Evolutionary conservation across 1,140 invertebrate genomes (phyloP), one percentile per base, ranked within the genome.

Genomic region (Tenebrio molitor): DNA sequence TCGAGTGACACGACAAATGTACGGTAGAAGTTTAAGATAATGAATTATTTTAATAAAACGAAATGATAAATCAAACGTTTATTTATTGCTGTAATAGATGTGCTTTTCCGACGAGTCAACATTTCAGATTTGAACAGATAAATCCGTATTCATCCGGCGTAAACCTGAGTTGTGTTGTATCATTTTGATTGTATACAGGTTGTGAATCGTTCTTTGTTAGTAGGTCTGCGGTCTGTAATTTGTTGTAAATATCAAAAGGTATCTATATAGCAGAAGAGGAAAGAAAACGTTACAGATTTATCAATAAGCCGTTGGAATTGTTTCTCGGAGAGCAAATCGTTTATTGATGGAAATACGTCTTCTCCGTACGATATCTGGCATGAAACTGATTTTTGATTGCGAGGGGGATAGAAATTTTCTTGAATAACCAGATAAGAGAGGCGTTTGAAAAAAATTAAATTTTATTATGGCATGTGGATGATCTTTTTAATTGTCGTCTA

Each of bases 401-500:
- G n/a, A n/a, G 44, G 7, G 6, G 17, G 19, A 50, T 19, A 50
- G 12, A 50, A 50, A 8, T 8, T 50, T 14, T 46, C 14, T 46
- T 14, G 44, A 33, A 33, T 33, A 33, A 33, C 4, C 29, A 33
- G 29, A 33, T 33, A 33, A 33, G 15, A 2, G 19, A n/a, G n/a
- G n/a, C n/a, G n/a, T n/a, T n/a, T n/a, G n/a, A n/a, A n/a, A n/a
- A 58, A 58, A 29, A 58, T 58, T 14, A 29, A 58, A 58, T 12
- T 58, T 29, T 21, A 58, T 58, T 58, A 23, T 12, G 23, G 50
- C 50, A 29, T 58, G 21, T 29, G 50, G 50, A 58, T 58, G 23
- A 58, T 58, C 50, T 58, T 58, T 58, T 58, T 58, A 58, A 58
- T 58, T 58, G 50, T 58, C 23, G 50, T 58, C 50, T 58, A 58